Base-by-base conservation (phyloP, 1,140 invertebrate species). In the Dreissena rostriformis region DNA sequence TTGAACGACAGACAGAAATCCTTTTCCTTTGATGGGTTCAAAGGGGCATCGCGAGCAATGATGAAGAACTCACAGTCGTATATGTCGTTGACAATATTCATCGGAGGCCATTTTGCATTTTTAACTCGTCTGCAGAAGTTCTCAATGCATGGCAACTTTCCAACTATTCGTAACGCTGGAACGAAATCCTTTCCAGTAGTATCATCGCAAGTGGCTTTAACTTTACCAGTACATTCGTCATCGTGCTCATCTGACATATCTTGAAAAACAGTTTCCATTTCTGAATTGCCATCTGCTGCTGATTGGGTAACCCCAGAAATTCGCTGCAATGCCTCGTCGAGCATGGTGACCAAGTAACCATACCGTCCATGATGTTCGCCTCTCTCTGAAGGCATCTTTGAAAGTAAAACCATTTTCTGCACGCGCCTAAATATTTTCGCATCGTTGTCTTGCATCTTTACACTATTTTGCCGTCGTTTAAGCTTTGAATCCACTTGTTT, bases 1-100 rank as follows among this genome's bases (percentile, higher is more conserved):
- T 61, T 61, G 11, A 61, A 79, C n/a, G 65, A 68, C n/a, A 71
- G 22, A 29, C 77, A 79, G 28, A 79, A 79, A 67, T 79, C 77
- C 22, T 15, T 67, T 10, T 52, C 39, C 0, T 24, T 19, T 26
- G 66, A 49, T 61, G 39, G 39, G 39, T 39, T 39, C 2, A 67
- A 8, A 14, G 75, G 75, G n/a, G 75, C 75, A 67, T 77, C 75
- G 17, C 75, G 51, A 8, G 75, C 75, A 66, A 77, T 65, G n/a
- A 67, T 8, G 29, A 67, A 67, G n/a, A 77, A 15, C 14, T 77
- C 75, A 0, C 22, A 12, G 17, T 77, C 52, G 39, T 52, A 65
- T 53, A 77, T 66, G 26, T 77, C 63, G 22, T 77, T 26, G 1
- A 24, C 61, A 24, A 77, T 7, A 67, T 77, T 49, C 55, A 28